Conservation (phyloP, 2,113 vertebrate genomes). For the Cephalopterus ornatus region DNA sequence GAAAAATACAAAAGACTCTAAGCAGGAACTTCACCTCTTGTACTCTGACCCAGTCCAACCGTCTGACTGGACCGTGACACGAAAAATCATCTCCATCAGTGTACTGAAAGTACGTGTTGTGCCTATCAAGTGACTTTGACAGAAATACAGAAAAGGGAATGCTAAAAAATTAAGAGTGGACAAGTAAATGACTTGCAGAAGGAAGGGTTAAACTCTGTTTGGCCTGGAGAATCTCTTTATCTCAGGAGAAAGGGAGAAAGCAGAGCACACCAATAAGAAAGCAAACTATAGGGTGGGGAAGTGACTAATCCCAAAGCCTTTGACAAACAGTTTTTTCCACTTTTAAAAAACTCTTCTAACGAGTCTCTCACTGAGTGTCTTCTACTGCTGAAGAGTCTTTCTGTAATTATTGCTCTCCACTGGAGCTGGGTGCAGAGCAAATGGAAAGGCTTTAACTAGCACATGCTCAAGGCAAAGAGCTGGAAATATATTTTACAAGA, state of each 20-base stretch:
- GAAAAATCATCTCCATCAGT: background rate
- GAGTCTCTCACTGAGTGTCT: background rate
- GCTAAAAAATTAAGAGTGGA: background rate
- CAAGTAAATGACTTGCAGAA: background rate
- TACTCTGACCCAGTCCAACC: background rate
- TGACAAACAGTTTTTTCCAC: background rate
- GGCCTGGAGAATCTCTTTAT: background rate
- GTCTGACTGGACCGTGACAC: background rate
- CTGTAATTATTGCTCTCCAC: constrained; percentile 7
- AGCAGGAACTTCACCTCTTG: background rate
- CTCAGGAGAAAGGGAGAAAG: background rate
- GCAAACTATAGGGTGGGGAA: background rate
- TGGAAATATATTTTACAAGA: background rate
- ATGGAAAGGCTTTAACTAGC: constrained; percentile 4
- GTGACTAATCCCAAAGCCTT: background rate
- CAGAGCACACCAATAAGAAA: background rate
- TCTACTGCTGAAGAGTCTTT: constrained; percentile 33
- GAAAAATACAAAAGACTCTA: background rate
- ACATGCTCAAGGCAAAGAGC: background rate
- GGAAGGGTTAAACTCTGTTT: background rate
- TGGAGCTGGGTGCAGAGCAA: constrained; percentile 1
- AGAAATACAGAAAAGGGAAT: background rate
- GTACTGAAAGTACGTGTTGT: background rate
- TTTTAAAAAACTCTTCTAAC: background rate
- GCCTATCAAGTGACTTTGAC: background rate